Conservation (phyloP, 1,140 invertebrate species). For the Spodoptera frugiperda region DNA sequence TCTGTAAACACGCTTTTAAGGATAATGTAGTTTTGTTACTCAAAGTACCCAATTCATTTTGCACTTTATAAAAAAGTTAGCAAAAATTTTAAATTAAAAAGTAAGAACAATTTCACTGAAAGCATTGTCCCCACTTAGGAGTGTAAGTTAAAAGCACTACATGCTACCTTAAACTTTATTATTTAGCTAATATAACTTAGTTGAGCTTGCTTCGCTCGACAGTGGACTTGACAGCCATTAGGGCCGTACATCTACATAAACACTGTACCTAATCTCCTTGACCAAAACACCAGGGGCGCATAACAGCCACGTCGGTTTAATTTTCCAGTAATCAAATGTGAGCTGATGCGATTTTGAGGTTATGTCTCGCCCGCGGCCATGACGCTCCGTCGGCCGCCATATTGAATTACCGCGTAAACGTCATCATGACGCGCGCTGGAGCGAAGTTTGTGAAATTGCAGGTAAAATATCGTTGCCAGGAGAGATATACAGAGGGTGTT, state of each 20-base stretch:
- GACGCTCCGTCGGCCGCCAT: conserved; percentile 59
- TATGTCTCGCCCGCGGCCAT: conserved; percentile 63
- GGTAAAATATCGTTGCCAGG: conserved; percentile 44
- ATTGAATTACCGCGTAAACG: conserved; percentile 63
- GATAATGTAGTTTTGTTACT: too few relatives aligned
- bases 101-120: too few relatives aligned
- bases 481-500: conserved; percentile 23
- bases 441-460: conserved; percentile 53
- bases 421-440: conserved; percentile 52
- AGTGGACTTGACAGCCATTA: conserved; percentile 2
- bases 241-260: conserved; percentile 6
- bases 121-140: too few relatives aligned
- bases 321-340: conserved; percentile 55
- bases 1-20: too few relatives aligned
- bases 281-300: conserved; percentile 37
- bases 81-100: too few relatives aligned
- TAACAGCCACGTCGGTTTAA: conserved; percentile 48
- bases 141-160: background rate
- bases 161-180: conserved; percentile 1
- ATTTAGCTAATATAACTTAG: background rate
- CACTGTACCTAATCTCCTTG: conserved; percentile 26
- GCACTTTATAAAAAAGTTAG: too few relatives aligned
- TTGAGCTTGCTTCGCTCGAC: background rate
- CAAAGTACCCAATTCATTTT: too few relatives aligned
- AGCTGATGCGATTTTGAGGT: conserved; percentile 66